Conservation (phyloP, 2,888 invertebrate species). For the Lasioglossum lativentre region DNA sequence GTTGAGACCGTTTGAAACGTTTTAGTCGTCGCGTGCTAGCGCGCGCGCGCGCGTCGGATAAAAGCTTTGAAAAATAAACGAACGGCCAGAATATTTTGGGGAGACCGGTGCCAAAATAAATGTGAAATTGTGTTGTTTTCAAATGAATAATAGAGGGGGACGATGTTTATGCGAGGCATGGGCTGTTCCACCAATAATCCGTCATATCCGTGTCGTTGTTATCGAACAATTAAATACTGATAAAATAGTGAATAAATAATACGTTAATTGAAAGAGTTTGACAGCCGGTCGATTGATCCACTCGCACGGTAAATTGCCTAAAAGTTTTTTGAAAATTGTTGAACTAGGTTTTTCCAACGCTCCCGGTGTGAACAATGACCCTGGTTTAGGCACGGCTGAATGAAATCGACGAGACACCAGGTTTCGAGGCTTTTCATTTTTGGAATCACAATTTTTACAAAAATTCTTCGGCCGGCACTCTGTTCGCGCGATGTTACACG, state of each 20-base stretch:
- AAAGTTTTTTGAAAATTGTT: constrained; percentile 36
- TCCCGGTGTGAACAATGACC: constrained; percentile 3
- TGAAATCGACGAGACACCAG: neutral
- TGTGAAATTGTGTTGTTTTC: neutral
- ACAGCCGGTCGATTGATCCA: neutral
- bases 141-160: neutral
- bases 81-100: neutral
- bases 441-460: neutral
- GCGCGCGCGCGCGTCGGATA: neutral
- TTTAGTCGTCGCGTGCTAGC: neutral
- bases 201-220: constrained; percentile 18
- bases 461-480: neutral
- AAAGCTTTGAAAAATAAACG: constrained; percentile 12
- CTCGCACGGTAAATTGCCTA: constrained; percentile 11
- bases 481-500: neutral
- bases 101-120: neutral
- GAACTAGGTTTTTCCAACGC: neutral
- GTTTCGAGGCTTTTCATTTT: neutral
- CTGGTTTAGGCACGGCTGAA: neutral
- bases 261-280: neutral
- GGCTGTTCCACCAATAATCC: neutral
- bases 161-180: neutral
- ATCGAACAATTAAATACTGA: constrained; percentile 31
- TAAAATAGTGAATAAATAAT: constrained; percentile 28
- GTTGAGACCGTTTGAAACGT: neutral